Evolutionary conservation across 2,797 vertebrate species (phyloP).

Genomic region (Platyrinchus mystaceus): DNA sequence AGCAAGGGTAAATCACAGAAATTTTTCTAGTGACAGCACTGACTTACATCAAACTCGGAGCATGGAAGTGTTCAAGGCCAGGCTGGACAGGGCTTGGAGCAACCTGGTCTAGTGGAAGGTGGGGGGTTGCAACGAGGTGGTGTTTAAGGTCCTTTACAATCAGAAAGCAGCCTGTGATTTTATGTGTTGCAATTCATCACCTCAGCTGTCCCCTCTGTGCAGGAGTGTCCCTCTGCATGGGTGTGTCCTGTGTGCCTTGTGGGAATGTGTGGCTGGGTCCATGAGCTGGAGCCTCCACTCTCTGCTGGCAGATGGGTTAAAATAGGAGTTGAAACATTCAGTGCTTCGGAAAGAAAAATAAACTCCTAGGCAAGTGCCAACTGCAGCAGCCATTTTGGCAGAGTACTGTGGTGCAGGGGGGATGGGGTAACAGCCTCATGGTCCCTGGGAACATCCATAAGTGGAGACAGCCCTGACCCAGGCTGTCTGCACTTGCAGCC

Average conservation of each 20-base stretch:
- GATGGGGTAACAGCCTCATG: not conserved
- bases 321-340: not conserved
- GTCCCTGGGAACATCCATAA: not conserved
- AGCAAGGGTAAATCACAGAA: not conserved
- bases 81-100: not conserved
- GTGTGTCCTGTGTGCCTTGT: fast-evolving
- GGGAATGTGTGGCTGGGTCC: fast-evolving
- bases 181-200: not conserved
- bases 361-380: not conserved
- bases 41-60: not conserved
- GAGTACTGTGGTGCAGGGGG: fast-evolving
- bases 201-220: not conserved
- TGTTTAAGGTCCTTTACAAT: not conserved
- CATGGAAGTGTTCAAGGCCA: not conserved
- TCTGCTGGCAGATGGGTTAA: not conserved
- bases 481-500: fast-evolving
- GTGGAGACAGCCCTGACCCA: not conserved
- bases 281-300: not conserved
- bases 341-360: not conserved
- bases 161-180: not conserved
- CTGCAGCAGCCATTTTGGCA: not conserved
- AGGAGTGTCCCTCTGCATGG: not conserved
- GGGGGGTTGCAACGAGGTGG: not conserved
- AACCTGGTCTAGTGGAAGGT: not conserved
- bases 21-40: not conserved